Base-by-base conservation (phyloP, 2,797 vertebrate genomes). In the Macropodus opercularis region DNA sequence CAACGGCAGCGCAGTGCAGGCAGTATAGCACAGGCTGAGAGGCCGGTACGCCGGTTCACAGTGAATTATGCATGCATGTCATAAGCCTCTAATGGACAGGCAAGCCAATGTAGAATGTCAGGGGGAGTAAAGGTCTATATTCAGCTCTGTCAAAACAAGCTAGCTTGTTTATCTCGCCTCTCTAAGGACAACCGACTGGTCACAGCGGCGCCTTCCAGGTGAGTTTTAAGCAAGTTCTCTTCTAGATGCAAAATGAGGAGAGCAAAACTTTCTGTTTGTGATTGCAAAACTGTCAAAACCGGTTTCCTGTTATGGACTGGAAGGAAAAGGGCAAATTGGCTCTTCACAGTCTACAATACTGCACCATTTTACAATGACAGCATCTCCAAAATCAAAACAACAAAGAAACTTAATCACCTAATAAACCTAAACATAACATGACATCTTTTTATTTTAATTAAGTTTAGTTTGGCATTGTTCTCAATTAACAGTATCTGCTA, bases 11-110 rank as follows among this genome's bases (percentile, higher is more conserved):
- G 62, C 15, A 8, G 51, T 56, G 65, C 48, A 66, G 41, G 70
- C 57, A 65, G 71, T 72, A 63, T 39, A 67, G 61, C 57, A 24
- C 22, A 38, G 61, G 38, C 63, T 40, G 77, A 83, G 67, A 70
- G 36, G 63, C 44, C 72, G 63, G 44, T 44, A 76, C 59, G 66
- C 57, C 57, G 41, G 67, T 64, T 60, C 72, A 59, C 32, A 57
- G 75, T 82, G 80, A 88, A 87, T 90, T 85, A 87, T 88, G 79
- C 80, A 89, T 85, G 80, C 75, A 77, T 81, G 80, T 86, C 86
- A 88, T 85, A 84, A 78, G 78, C 78, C 70, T 85, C 80, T 82
- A 85, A 87, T 85, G 81, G 86, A 87, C 81, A 85, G 69, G 55
- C 46, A 77, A 79, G 82, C 69, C 79, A 69, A 84, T 79, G 59